Base-by-base conservation (phyloP, 2,797 vertebrate species). In the Enteromius argenteus region DNA sequence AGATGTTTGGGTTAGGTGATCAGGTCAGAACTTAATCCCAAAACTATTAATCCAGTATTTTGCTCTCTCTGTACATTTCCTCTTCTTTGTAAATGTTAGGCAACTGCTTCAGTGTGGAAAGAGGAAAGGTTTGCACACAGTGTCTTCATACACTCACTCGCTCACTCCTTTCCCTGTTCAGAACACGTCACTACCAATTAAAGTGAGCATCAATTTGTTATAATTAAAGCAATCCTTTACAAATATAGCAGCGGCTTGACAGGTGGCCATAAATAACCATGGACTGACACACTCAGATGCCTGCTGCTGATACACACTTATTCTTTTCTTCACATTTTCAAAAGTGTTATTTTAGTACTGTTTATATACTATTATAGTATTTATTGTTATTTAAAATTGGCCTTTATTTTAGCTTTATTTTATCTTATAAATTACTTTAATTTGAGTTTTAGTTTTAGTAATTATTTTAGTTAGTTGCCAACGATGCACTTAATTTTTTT, bases 31-130 rank as follows among this genome's bases (percentile, higher is more conserved):
- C 66, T 53, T 64, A 77, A 85, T 44, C n/a, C 66, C 32, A 62
- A 60, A 81, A 81, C 79, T 72, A 79, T 83, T 80, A 82, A 82
- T 66, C 76, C 80, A 71, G 62, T 51, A 39, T 83, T 77, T 66
- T 83, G 56, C 66, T 49, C 66, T 84, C 23, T 84, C 49, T 68
- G 56, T 68, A 80, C 46, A 32, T 80, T 80, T 80, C 17, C 37
- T 80, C 49, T 58, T 30, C 67, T 80, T 58, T 80, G 10, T 42
- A 71, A 42, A 68, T 53, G 78, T 80, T 7, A 51, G 30, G 42
- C 11, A 66, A 79, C 9, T 3, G 14, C 14, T 80, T 80, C n/a
- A 15, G 11, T 69, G 79, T 11, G 15, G 8, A 68, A 79, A 53
- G 32, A 8, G 72, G 72, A n/a, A 74, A 75, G 35, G 46, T 27